These are phyloP conservation scores for Aleiodes leptofemur DNA, from an alignment of 2,888 invertebrate species.

Conservation along the genomic window DNA sequence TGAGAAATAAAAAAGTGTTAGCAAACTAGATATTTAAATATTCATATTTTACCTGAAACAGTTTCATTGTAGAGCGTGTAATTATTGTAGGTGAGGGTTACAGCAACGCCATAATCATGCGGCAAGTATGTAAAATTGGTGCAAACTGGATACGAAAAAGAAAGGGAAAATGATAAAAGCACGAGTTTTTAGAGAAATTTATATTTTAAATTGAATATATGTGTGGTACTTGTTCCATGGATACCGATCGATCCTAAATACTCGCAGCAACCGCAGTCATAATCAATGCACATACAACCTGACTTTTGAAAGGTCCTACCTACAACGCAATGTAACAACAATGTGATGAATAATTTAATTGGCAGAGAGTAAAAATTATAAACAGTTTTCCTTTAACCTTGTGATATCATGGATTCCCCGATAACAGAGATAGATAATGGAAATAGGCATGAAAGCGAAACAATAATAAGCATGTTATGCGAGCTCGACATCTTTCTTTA, in stretches of 20 bases:
- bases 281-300: neutral
- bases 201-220: too few relatives aligned
- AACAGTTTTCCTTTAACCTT: too few relatives aligned
- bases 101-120: conserved; percentile 64
- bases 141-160: conserved; percentile 60
- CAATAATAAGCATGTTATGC: too few relatives aligned
- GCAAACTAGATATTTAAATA: neutral
- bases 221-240: neutral
- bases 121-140: conserved; percentile 64
- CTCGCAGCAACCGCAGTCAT: conserved; percentile 27
- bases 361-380: too few relatives aligned
- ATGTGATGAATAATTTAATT: too few relatives aligned
- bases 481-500: too few relatives aligned
- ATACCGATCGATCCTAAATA: neutral
- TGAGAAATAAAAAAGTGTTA: conserved; percentile 1
- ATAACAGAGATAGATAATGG: too few relatives aligned
- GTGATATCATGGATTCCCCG: too few relatives aligned
- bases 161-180: conserved; percentile 25
- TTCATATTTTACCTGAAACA: conserved; percentile 63
- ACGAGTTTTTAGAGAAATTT: neutral
- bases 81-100: conserved; percentile 63
- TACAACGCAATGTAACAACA: too few relatives aligned
- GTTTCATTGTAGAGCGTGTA: conserved; percentile 64
- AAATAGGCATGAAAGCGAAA: too few relatives aligned
- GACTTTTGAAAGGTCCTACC: too few relatives aligned